A percentile compares a stretch with the other conserved stretches of the same genome.
These are phyloP conservation scores for Stratiomys singularior DNA, from an alignment of 2,888 invertebrate species.

Conservation along the genomic window DNA sequence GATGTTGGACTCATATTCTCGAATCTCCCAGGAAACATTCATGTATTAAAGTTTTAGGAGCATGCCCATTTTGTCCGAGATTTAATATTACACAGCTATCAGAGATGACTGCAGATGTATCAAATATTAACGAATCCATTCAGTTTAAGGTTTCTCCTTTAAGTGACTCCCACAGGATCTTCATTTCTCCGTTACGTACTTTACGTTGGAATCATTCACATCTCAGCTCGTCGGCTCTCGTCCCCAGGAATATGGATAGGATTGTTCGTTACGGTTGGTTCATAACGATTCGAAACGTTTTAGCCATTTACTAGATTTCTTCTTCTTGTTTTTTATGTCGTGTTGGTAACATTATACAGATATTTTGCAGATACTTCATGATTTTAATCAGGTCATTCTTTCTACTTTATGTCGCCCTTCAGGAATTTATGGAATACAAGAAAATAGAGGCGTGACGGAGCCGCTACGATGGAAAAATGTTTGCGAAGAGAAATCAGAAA, in stretches of 20 bases:
- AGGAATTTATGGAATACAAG: conserved; percentile 1
- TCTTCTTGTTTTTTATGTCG: conserved; percentile 21
- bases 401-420: conserved; percentile 40
- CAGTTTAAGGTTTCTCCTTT: conserved; percentile 48
- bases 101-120: conserved; percentile 63
- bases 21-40: background rate
- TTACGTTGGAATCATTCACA: background rate
- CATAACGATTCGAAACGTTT: conserved; percentile 24
- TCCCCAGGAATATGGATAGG: background rate
- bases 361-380: conserved; percentile 47
- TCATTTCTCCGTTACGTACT: conserved; percentile 12
- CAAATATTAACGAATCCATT: conserved; percentile 59
- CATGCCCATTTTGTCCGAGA: conserved; percentile 38
- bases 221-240: background rate
- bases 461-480: too few relatives aligned
- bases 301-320: conserved; percentile 20
- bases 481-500: too few relatives aligned
- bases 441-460: background rate
- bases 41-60: conserved; percentile 3
- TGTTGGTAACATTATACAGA: conserved; percentile 43
- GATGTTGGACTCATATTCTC: conserved; percentile 8
- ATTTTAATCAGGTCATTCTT: conserved; percentile 48
- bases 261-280: conserved; percentile 7
- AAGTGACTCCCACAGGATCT: conserved; percentile 46
- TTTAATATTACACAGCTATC: conserved; percentile 50